Base-by-base conservation (phyloP, 1,140 invertebrate species). In the Chlorops oryzae region DNA sequence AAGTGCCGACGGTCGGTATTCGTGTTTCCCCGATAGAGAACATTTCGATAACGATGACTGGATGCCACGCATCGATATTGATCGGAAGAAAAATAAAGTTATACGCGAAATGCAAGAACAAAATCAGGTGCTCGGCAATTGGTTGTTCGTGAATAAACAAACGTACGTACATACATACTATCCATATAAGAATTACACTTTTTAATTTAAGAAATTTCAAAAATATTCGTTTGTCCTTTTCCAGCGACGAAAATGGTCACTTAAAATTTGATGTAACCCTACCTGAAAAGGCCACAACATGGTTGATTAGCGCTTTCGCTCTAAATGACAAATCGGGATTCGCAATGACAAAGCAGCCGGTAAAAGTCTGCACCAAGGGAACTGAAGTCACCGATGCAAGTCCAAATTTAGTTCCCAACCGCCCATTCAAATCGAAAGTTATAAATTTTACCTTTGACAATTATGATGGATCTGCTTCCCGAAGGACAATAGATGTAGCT, bases 131-230 rank as follows among this genome's bases (percentile, higher is more conserved):
- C 34, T 27, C 5, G 45, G 32, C 17, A 47, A 23, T 15, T 47
- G 45, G 45, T n/a, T 47, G 10, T 47, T 35, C 21, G 10, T 18
- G 10, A 34, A 47, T 37, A n/a, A 23, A 18, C 18, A 47, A 15
- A 12, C 37, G 45, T 47, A 23, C 24, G 45, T 37, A 23, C 28
- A 3, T 3, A 15, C 4, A 3, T 44, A 12, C 3, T n/a, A n/a
- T n/a, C n/a, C n/a, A n/a, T n/a, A n/a, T n/a, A n/a, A n/a, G n/a
- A n/a, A n/a, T n/a, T n/a, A n/a, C n/a, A n/a, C n/a, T n/a, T n/a
- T n/a, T n/a, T n/a, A n/a, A n/a, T n/a, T n/a, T n/a, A n/a, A n/a
- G n/a, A n/a, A n/a, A n/a, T n/a, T n/a, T n/a, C n/a, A n/a, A n/a
- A n/a, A n/a, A n/a, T n/a, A n/a, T n/a, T n/a, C n/a, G n/a, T n/a